These are phyloP conservation scores for Orientallactaga bullata DNA, from an alignment of 2,113 vertebrate species.

Conservation along the genomic window DNA sequence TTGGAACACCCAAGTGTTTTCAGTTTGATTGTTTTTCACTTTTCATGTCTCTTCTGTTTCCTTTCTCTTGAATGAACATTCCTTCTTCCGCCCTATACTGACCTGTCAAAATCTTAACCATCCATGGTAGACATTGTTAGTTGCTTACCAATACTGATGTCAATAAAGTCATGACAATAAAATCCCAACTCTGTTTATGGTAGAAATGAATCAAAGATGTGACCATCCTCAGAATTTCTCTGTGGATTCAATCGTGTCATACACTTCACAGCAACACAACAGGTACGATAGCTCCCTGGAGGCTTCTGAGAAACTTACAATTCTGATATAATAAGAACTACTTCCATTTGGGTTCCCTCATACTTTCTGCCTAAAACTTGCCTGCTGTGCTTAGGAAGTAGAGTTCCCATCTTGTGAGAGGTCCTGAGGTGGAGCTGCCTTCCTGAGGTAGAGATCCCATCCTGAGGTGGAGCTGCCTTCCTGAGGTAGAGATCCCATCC, in stretches of 20 bases:
- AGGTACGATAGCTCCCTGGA: background rate
- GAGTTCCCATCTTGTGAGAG: background rate
- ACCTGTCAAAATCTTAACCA: background rate
- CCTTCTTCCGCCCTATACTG: background rate
- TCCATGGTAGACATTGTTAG: background rate
- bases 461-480: background rate
- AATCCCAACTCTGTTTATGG: background rate
- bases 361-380: background rate
- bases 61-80: background rate
- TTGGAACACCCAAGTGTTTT: background rate
- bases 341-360: background rate
- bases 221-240: background rate
- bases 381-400: background rate
- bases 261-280: background rate
- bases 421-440: background rate
- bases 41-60: background rate
- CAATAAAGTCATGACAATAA: background rate
- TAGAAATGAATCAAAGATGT: background rate
- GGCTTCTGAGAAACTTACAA: background rate
- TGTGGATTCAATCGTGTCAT: background rate
- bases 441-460: background rate
- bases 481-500: background rate
- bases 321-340: background rate
- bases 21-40: background rate
- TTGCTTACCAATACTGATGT: background rate